phyloP scores from a whole-genome alignment of 2,888 invertebrate species.

The Caenorhabditis virilis region DNA sequence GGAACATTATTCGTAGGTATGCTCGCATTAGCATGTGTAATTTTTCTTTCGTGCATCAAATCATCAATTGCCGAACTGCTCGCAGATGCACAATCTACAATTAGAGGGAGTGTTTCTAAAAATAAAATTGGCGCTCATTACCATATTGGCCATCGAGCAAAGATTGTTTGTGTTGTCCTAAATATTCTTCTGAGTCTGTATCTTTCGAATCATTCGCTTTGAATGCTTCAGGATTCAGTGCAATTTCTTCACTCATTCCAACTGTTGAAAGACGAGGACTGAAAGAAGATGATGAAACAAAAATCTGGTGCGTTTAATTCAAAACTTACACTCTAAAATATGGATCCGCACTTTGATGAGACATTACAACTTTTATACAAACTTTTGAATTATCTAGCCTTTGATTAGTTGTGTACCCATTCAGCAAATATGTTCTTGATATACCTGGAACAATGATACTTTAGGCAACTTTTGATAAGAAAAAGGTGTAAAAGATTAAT shows the following conservation, averaged over 20 bases:
- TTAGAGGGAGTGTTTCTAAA: too few relatives aligned
- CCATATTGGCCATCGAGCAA: too few relatives aligned
- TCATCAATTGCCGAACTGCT: constrained; percentile 24
- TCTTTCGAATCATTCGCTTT: constrained; percentile 19
- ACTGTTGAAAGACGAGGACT: constrained; percentile 28
- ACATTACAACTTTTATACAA: constrained; percentile 86
- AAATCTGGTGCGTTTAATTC: too few relatives aligned
- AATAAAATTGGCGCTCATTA: too few relatives aligned
- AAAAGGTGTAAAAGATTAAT: too few relatives aligned
- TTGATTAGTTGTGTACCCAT: constrained; percentile 87
- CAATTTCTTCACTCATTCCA: constrained; percentile 20
- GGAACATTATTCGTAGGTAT: constrained; percentile 3
- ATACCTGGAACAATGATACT: constrained; percentile 70
- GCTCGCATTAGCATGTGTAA: neutral
- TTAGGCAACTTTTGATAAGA: too few relatives aligned
- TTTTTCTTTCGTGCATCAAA: neutral
- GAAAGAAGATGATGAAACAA: constrained; percentile 5
- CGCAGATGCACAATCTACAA: constrained; percentile 31
- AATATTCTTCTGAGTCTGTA: constrained; percentile 26
- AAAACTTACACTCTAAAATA: constrained; percentile 95
- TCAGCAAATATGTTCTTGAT: constrained; percentile 85
- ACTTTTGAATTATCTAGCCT: constrained; percentile 96
- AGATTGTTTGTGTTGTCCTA: too few relatives aligned
- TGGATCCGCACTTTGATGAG: constrained; percentile 92
- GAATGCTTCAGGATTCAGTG: constrained; percentile 36